These are phyloP conservation scores for Alectoris magna DNA, from an alignment of 2,797 vertebrate species.

Conservation along the genomic window DNA sequence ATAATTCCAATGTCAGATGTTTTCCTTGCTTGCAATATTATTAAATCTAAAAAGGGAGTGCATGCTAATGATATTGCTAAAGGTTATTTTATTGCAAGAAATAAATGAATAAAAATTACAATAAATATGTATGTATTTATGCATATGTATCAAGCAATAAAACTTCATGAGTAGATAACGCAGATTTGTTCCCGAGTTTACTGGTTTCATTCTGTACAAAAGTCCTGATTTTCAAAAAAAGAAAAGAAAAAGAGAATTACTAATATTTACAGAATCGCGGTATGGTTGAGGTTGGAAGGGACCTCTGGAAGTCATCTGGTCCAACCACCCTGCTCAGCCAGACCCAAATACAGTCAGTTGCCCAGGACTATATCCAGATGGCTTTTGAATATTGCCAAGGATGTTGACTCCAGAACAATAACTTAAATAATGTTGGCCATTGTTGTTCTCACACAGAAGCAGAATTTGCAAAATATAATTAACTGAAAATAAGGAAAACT, in stretches of 20 bases:
- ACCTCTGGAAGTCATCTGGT: background rate
- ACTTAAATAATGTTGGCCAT: background rate
- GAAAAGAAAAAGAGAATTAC: background rate
- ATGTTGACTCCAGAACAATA: background rate
- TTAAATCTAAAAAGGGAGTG: constrained; percentile 25
- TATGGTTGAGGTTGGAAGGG: background rate
- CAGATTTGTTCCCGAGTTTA: background rate
- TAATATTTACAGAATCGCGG: background rate
- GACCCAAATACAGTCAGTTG: background rate
- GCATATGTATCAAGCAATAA: background rate
- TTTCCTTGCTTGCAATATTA: constrained; percentile 34
- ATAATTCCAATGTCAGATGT: constrained; percentile 60
- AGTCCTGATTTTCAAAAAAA: background rate
- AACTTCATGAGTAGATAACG: background rate
- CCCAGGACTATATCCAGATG: background rate
- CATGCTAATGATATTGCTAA: constrained; percentile 9
- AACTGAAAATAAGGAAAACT: background rate
- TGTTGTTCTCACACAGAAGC: background rate
- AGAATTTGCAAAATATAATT: background rate
- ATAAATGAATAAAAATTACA: background rate
- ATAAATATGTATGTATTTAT: background rate
- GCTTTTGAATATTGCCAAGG: background rate
- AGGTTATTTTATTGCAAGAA: background rate
- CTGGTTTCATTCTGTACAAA: background rate
- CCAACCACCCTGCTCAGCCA: background rate